Percentiles rank a stretch among this genome's conserved stretches.
phyloP scores from a whole-genome alignment of 1,140 invertebrate genomes.

The Drosophila bipectinata region DNA sequence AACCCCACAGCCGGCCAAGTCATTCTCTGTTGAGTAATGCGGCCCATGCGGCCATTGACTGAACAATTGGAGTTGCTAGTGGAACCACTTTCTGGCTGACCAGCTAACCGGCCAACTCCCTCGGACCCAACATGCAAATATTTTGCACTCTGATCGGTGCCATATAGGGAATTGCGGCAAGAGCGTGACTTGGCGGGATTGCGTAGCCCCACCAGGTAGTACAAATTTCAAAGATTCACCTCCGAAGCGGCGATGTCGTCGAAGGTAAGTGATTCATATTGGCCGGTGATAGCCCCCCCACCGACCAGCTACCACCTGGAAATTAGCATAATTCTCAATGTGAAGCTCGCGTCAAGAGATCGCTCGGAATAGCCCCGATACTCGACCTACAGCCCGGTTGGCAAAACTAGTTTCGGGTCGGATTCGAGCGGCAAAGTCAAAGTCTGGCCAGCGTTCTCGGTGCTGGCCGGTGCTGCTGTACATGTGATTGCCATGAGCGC shows the following conservation, averaged over 20 bases:
- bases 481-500: conserved; percentile 67
- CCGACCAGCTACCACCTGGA: conserved; percentile 33
- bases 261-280: conserved; percentile 74
- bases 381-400: conserved; percentile 34
- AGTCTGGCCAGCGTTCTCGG: conserved; percentile 16
- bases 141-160: conserved; percentile 16
- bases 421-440: conserved; percentile 23
- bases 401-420: conserved; percentile 61
- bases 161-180: conserved; percentile 31
- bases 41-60: conserved; percentile 53
- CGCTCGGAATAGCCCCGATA: conserved; percentile 35
- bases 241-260: conserved; percentile 65
- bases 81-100: not conserved
- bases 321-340: conserved; percentile 79
- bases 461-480: not conserved
- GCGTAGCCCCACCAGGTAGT: conserved; percentile 29
- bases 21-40: conserved; percentile 69
- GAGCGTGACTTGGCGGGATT: conserved; percentile 57
- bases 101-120: not conserved
- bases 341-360: conserved; percentile 32
- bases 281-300: conserved; percentile 45
- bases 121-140: conserved; percentile 32
- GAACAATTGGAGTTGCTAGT: conserved; percentile 37
- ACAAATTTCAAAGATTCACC: conserved; percentile 51
- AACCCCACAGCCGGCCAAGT: conserved; percentile 41